phyloP scores from a whole-genome alignment of 1,140 invertebrate genomes.

The Trigoniulus corallinus region DNA sequence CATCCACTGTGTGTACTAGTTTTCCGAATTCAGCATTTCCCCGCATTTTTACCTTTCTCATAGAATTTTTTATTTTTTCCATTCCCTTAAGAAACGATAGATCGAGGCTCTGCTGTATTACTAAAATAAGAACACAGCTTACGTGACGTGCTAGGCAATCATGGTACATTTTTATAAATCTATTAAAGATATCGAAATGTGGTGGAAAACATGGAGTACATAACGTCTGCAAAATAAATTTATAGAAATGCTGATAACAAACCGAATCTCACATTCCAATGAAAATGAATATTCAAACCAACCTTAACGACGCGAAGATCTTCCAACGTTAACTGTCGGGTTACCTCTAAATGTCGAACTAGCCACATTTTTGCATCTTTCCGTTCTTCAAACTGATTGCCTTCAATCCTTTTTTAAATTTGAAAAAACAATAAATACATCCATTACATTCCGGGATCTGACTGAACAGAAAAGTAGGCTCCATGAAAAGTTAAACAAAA shows the following conservation, averaged over 20 bases:
- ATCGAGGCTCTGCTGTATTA: not conserved
- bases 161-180: conserved; percentile 90
- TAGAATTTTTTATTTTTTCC: too few species aligned
- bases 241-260: not conserved
- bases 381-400: conserved; percentile 79
- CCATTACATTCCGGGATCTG: conserved; percentile 13
- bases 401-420: conserved; percentile 27
- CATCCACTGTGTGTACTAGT: too few species aligned
- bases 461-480: too few species aligned
- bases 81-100: conserved; percentile 12
- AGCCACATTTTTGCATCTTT: conserved; percentile 91
- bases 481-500: too few species aligned
- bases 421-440: not conserved
- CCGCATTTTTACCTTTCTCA: too few species aligned
- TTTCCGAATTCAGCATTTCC: too few species aligned
- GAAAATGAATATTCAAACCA: conserved; percentile 9
- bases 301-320: conserved; percentile 79
- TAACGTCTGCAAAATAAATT: conserved; percentile 35
- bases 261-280: conserved; percentile 20
- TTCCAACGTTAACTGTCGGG: conserved; percentile 69
- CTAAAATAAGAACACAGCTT: conserved; percentile 24
- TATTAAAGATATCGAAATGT: conserved; percentile 80
- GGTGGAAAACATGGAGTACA: conserved; percentile 91
- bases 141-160: conserved; percentile 66
- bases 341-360: conserved; percentile 54